Conservation (phyloP, 2,888 invertebrate species). For the Patella caerulea region DNA sequence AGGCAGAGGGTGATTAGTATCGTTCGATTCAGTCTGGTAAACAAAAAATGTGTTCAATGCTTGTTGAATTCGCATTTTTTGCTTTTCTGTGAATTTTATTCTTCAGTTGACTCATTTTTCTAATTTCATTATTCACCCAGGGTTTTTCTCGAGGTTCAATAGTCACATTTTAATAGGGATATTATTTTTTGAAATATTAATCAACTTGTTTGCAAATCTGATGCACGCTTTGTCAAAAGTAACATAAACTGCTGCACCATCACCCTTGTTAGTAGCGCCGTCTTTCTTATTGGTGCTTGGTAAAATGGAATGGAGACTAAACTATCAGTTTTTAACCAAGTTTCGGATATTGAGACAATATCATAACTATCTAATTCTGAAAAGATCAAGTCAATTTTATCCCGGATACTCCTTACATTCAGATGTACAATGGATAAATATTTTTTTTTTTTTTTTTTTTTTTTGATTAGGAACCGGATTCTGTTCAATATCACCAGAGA, state of each 20-base stretch:
- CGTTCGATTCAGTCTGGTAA: too few relatives aligned
- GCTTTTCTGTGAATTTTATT: too few relatives aligned
- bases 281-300: background rate
- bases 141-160: background rate
- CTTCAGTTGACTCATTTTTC: background rate
- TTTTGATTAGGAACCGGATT: too few relatives aligned
- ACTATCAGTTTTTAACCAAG: background rate
- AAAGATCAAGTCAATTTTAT: background rate
- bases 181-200: background rate
- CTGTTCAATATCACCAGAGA: too few relatives aligned
- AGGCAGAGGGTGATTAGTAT: too few relatives aligned
- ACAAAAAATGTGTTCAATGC: too few relatives aligned
- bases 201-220: background rate
- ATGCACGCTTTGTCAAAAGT: too few relatives aligned
- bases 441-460: too few relatives aligned
- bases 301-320: background rate
- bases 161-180: background rate
- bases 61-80: too few relatives aligned
- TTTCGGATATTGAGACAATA: background rate
- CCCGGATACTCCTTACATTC: too few relatives aligned
- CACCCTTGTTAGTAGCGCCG: background rate
- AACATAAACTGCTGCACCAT: constrained; percentile 3
- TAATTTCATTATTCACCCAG: constrained; percentile 1
- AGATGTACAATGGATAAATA: too few relatives aligned
- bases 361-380: background rate